A percentile compares a stretch with the other conserved stretches of the same genome.
Evolutionary conservation across 2,113 vertebrate species (phyloP).

Genomic region (Charina bottae): DNA sequence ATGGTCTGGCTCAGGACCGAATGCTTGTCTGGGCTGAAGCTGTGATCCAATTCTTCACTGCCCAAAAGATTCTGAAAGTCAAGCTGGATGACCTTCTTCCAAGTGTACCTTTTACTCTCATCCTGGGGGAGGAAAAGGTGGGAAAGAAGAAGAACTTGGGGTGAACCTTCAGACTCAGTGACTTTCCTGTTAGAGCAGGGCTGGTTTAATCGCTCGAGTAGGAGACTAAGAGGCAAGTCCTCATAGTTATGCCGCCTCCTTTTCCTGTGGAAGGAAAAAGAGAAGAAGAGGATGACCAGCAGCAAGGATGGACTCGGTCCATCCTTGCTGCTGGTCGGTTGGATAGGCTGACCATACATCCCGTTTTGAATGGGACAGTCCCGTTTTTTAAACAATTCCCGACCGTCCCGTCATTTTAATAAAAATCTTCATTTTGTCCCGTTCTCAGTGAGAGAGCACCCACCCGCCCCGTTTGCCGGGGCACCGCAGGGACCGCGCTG

Average conservation of each 20-base stretch:
- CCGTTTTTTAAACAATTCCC: too few relatives aligned
- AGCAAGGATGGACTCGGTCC: not conserved
- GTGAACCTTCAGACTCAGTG: not conserved
- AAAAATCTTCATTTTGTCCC: too few relatives aligned
- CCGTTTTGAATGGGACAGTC: too few relatives aligned
- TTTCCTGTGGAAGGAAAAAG: not conserved
- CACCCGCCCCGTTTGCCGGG: too few relatives aligned
- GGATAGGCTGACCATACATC: too few relatives aligned
- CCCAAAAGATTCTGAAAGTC: constrained; percentile 47
- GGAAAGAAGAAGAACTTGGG: not conserved
- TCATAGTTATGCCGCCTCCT: not conserved
- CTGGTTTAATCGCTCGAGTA: not conserved
- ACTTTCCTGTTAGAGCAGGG: not conserved
- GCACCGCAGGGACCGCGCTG: too few relatives aligned
- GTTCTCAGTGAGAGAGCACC: too few relatives aligned
- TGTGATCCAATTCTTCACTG: constrained; percentile 24
- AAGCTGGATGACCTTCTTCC: constrained; percentile 68
- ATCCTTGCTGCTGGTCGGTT: too few relatives aligned
- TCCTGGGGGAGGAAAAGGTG: constrained; percentile 55
- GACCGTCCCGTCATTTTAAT: too few relatives aligned
- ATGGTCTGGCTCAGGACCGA: constrained; percentile 69
- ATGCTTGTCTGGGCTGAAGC: constrained; percentile 57
- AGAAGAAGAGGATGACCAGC: not conserved
- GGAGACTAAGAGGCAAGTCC: too few relatives aligned
- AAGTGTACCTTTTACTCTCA: constrained; percentile 67